A percentile compares a stretch with the other conserved stretches of the same genome.
Conservation (phyloP, 2,797 vertebrate species). For the Delichon dasypus region DNA sequence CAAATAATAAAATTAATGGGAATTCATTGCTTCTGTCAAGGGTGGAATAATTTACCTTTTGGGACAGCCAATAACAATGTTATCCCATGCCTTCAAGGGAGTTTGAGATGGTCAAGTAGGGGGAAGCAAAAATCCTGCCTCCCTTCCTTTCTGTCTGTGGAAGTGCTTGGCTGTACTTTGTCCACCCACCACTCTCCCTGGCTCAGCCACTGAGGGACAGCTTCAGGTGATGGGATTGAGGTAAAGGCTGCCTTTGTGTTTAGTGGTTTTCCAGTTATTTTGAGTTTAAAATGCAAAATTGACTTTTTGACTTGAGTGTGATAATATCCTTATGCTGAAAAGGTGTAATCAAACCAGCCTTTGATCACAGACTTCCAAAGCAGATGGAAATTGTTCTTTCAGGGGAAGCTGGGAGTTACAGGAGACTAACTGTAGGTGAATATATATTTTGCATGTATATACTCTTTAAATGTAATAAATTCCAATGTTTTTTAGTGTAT, state of each 20-base stretch:
- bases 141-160: background rate
- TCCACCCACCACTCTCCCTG: background rate
- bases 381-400: background rate
- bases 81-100: background rate
- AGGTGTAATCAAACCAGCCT: background rate
- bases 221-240: background rate
- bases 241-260: background rate
- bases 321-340: background rate
- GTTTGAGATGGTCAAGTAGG: background rate
- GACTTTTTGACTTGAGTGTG: background rate
- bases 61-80: background rate
- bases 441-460: background rate
- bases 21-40: background rate
- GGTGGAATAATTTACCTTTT: background rate
- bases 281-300: background rate
- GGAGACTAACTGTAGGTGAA: background rate
- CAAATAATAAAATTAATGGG: background rate
- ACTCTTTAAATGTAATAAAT: background rate
- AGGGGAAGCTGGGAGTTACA: background rate
- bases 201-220: background rate
- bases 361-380: background rate
- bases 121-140: background rate
- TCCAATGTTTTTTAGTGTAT: fast-evolving
- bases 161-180: background rate
- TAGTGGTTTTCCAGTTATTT: background rate